A percentile compares a stretch with the other conserved stretches of the same genome.
phyloP scores from a whole-genome alignment of 1,140 invertebrate species.

The Macrobrachium rosenbergii region DNA sequence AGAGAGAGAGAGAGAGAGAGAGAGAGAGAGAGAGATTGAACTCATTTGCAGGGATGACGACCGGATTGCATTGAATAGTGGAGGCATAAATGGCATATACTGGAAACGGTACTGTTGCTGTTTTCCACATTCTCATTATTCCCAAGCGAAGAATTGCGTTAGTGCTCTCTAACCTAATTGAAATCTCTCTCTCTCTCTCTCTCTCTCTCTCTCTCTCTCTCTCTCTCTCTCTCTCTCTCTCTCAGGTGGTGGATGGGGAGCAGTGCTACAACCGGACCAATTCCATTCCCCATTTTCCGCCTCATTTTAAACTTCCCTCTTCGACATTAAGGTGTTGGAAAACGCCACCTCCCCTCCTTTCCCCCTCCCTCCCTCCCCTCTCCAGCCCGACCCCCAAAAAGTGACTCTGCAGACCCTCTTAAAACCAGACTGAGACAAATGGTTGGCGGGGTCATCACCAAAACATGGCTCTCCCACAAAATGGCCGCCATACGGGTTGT shows the following conservation, averaged over 20 bases:
- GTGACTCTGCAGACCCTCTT: no score
- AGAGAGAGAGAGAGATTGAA: not conserved
- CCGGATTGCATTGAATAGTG: not conserved
- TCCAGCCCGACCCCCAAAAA: not conserved
- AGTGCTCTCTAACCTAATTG: constrained; percentile 30
- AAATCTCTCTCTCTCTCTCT: constrained; percentile 26
- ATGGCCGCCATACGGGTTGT: not conserved
- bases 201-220: not conserved
- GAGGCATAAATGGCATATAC: no score
- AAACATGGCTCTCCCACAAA: not conserved
- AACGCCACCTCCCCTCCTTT: not conserved
- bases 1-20: not conserved
- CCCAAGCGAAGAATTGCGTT: not conserved
- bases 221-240: constrained; percentile 3
- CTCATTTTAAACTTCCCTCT: not conserved
- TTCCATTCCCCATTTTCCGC: not conserved
- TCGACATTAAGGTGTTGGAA: not conserved
- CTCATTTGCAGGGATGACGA: not conserved
- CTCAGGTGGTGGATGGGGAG: not conserved
- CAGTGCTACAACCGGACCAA: not conserved
- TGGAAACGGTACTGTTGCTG: not conserved
- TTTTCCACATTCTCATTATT: not conserved
- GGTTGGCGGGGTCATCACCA: not conserved
- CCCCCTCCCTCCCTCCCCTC: not conserved
- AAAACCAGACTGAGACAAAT: no score